Evolutionary conservation across 2,113 vertebrate genomes (phyloP).

Genomic region (Caretta caretta): DNA sequence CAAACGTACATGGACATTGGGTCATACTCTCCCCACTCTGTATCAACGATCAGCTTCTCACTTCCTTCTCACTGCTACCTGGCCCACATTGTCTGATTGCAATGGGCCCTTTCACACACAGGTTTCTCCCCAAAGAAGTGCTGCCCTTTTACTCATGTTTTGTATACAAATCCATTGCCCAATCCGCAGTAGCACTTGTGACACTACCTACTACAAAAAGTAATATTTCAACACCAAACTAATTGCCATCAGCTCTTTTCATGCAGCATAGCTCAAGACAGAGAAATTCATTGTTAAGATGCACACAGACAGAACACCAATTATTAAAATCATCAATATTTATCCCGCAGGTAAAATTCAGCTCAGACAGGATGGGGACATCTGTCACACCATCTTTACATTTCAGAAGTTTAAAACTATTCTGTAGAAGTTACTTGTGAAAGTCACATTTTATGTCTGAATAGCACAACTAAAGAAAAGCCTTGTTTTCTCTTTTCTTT

Average conservation of each 20-base stretch:
- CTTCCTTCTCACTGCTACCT: not conserved
- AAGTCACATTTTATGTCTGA: not conserved
- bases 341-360: not conserved
- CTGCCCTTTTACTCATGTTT: not conserved
- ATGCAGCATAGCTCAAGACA: not conserved
- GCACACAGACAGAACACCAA: not conserved
- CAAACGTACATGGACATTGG: not conserved
- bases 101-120: not conserved
- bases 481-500: not conserved
- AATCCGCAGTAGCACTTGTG: not conserved
- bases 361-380: not conserved
- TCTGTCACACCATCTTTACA: not conserved
- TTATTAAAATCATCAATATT: constrained; percentile 18
- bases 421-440: not conserved
- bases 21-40: not conserved
- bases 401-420: not conserved
- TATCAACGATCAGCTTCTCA: not conserved
- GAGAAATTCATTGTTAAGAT: not conserved
- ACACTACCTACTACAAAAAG: not conserved
- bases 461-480: not conserved
- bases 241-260: not conserved
- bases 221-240: not conserved
- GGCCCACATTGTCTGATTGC: not conserved
- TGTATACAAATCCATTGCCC: not conserved
- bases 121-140: not conserved